Conservation (phyloP, 2,888 invertebrate genomes). For the Tachina grossa region DNA sequence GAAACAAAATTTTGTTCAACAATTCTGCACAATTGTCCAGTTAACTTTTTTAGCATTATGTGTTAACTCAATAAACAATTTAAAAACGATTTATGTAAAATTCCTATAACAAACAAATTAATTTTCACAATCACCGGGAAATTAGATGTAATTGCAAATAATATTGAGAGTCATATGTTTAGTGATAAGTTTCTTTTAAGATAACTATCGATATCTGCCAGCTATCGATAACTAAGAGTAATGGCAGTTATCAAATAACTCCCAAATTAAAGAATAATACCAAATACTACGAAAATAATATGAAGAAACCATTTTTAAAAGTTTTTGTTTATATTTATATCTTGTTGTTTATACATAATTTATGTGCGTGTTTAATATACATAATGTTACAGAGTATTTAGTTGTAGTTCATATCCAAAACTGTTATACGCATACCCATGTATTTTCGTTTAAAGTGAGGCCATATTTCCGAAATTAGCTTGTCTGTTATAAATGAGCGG, state of each 20-base stretch:
- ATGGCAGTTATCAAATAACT: too few relatives aligned
- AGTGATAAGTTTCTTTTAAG: not conserved
- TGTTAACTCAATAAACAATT: slow-evolving; percentile 4
- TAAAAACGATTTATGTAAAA: not conserved
- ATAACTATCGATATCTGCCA: not conserved
- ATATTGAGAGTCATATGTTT: slow-evolving; percentile 44
- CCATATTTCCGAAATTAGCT: not conserved
- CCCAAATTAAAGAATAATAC: too few relatives aligned
- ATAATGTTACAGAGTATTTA: too few relatives aligned
- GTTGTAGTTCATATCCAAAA: too few relatives aligned
- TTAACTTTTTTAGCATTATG: slow-evolving; percentile 61
- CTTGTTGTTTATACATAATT: too few relatives aligned
- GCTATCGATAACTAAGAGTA: not conserved
- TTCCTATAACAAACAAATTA: not conserved
- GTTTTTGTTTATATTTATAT: too few relatives aligned
- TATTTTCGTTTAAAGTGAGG: not conserved
- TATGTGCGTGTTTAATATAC: too few relatives aligned
- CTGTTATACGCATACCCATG: too few relatives aligned
- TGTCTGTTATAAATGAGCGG: not conserved
- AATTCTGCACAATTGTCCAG: slow-evolving; percentile 54
- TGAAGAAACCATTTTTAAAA: too few relatives aligned
- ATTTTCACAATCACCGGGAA: slow-evolving; percentile 20
- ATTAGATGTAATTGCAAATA: not conserved
- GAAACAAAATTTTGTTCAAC: slow-evolving; percentile 35
- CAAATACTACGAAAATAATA: too few relatives aligned